Percentiles rank a stretch among this genome's conserved stretches.
Conservation (phyloP, 1,140 invertebrate species). For the Neoseiulus cucumeris region DNA sequence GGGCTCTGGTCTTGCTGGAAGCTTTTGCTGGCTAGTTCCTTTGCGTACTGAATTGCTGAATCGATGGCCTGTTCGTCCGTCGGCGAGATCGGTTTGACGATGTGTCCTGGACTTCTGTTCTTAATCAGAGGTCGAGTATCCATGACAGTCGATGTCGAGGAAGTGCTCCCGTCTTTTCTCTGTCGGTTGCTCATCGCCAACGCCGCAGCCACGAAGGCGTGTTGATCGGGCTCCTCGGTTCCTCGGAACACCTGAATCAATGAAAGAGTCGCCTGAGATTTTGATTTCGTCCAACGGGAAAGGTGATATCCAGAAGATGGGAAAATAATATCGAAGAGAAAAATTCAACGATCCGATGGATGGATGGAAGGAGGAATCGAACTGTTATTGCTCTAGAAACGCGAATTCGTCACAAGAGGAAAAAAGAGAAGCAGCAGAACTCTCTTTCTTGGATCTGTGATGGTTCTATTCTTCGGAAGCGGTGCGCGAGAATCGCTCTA, state of each 20-base stretch:
- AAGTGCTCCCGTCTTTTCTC: neutral
- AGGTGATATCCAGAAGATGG: too few species aligned
- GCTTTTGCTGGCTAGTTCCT: conserved; percentile 66
- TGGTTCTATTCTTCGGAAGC: too few species aligned
- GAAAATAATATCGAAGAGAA: too few species aligned
- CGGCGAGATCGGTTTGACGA: conserved; percentile 76
- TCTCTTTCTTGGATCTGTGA: too few species aligned
- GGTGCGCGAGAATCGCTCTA: too few species aligned
- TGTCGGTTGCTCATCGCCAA: neutral
- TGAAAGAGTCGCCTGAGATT: neutral
- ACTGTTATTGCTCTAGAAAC: too few species aligned
- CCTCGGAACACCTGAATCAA: neutral
- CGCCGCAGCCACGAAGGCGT: neutral
- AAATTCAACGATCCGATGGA: too few species aligned
- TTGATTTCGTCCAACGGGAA: too few species aligned
- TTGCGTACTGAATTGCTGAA: conserved; percentile 75
- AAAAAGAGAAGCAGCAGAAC: too few species aligned
- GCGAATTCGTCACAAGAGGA: too few species aligned
- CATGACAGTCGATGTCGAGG: neutral
- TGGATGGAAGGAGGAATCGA: too few species aligned
- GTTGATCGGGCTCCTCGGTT: neutral
- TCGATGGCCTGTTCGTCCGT: conserved; percentile 81
- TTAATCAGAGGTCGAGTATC: conserved; percentile 8
- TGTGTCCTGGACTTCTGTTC: neutral
- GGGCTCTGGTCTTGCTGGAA: conserved; percentile 37